phyloP scores from a whole-genome alignment of 2,797 vertebrate species.

The Sebastes paucispinis region DNA sequence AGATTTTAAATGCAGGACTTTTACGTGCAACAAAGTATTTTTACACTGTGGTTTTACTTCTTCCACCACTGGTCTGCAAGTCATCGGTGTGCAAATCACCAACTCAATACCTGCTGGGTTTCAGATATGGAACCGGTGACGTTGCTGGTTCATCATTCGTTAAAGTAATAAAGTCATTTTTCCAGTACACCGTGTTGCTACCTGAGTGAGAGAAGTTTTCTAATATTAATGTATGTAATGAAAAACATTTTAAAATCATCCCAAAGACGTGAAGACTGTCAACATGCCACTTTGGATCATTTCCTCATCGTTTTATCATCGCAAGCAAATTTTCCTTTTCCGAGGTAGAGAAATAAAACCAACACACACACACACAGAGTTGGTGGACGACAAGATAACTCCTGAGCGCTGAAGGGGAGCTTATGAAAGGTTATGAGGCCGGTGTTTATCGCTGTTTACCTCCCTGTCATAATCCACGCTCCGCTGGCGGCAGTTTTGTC shows the following conservation, averaged over 20 bases:
- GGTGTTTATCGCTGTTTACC: constrained; percentile 65
- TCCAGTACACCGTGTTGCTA: neutral
- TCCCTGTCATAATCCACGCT: constrained; percentile 55
- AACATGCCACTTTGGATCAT: constrained; percentile 16
- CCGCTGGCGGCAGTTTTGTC: constrained; percentile 42
- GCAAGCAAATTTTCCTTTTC: neutral
- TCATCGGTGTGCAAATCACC: neutral
- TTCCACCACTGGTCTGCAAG: neutral
- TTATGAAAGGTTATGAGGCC: constrained; percentile 62
- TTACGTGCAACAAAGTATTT: neutral
- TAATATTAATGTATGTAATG: too few species aligned
- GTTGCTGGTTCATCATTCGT: neutral
- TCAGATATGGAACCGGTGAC: neutral
- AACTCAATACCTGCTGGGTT: neutral
- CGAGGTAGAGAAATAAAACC: neutral
- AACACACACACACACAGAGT: neutral
- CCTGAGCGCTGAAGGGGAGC: constrained; percentile 43
- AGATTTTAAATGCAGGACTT: neutral
- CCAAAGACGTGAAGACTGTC: too few species aligned
- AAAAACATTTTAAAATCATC: neutral
- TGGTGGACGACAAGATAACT: constrained; percentile 21
- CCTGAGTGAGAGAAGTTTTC: neutral
- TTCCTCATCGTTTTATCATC: constrained; percentile 11
- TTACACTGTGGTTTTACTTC: neutral
- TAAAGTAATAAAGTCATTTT: neutral